phyloP scores from a whole-genome alignment of 2,797 vertebrate species.

The Acipenser ruthenus region DNA sequence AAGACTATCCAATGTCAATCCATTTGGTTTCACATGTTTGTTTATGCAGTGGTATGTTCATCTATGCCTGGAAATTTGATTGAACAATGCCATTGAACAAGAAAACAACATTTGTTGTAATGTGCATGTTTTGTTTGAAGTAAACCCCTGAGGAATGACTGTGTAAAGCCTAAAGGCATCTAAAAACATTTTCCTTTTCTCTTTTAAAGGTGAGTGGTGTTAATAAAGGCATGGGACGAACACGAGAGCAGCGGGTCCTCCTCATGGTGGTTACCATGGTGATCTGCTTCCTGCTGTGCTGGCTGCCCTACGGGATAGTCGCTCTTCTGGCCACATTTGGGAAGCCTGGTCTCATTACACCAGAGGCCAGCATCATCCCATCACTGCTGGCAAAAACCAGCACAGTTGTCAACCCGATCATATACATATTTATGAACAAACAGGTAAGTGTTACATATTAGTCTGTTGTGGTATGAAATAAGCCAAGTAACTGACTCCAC shows the following conservation, averaged over 20 bases:
- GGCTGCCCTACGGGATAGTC: conserved; percentile 64
- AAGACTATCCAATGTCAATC: no score
- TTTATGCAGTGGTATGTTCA: no score
- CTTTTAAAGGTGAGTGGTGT: conserved; percentile 46
- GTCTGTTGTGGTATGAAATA: no score
- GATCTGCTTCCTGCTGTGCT: conserved; percentile 69
- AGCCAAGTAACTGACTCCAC: no score
- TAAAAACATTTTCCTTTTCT: neutral
- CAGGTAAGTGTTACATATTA: conserved; percentile 45
- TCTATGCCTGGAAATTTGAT: no score
- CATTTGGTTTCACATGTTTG: no score
- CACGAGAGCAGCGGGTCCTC: conserved; percentile 52
- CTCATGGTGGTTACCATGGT: conserved; percentile 65
- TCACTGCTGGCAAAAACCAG: conserved; percentile 69
- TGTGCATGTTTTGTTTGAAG: no score
- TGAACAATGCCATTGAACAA: no score
- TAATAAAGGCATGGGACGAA: conserved; percentile 37
- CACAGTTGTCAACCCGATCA: conserved; percentile 62
- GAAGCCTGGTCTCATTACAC: conserved; percentile 43
- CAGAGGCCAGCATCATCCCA: conserved; percentile 54
- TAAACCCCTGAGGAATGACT: no score
- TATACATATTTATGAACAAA: conserved; percentile 69
- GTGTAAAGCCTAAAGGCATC: no score
- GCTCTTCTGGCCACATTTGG: conserved; percentile 60
- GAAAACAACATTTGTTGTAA: no score